Base-by-base conservation (phyloP, 2,888 invertebrate genomes). In the Lycaena phlaeas region DNA sequence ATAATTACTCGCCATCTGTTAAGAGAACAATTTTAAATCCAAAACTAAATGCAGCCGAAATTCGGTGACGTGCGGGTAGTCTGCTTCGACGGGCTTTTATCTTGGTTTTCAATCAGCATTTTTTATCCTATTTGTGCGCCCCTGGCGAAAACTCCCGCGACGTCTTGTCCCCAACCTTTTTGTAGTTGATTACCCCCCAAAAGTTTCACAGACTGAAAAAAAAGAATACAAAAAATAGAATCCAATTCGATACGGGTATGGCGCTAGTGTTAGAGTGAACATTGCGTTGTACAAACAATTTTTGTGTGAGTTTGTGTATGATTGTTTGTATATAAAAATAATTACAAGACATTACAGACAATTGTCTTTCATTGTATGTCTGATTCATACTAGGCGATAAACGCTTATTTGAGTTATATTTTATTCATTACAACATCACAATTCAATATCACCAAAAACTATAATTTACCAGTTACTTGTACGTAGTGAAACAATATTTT, bases 191-290 rank as follows among this genome's bases (percentile, higher is more conserved):
- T 49, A 49, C 47, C 49, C 40, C 50, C 49, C 45, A 51, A 53
- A 64, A 56, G 58, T 57, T 57, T 59, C 57, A 61, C 59, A 37
- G 28, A 41, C 17, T 15, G 29, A 29, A 38, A 38, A 22, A 22
- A 22, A 22, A 9, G 9, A 22, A 7, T 9, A 5, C 2, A 5
- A 5, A 22, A 22, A 22, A 22, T 22, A 4, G 22, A 22, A 22
- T 22, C 22, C 22, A 22, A 22, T 22, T 22, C 22, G 22, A n/a
- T n/a, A n/a, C 9, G 9, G 22, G 9, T 22, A 22, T 9, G 38
- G 42, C 25, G 15, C 14, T 7, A 34, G 11, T 42, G 14, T 27
- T 10, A 38, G 42, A 26, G 30, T n/a, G 2, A 28, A 10, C 15
- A 27, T 14, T 7, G 10, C 10, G 7, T 29, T 10, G 12, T 14